Conservation (phyloP, 2,888 invertebrate species). For the Drosophila heteroneura region DNA sequence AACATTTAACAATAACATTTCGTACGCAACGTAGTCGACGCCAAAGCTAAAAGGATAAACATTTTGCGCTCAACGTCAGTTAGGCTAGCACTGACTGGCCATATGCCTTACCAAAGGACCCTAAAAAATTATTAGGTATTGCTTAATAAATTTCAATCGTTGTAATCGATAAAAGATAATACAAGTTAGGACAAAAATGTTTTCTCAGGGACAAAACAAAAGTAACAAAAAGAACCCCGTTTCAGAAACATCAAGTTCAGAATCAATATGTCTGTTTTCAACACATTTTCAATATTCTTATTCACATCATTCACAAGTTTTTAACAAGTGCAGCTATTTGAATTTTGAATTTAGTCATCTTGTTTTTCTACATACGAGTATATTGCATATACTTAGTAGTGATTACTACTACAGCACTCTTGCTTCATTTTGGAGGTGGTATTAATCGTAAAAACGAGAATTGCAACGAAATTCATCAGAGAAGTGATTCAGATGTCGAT, state of each 20-base stretch:
- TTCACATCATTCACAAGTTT: background rate
- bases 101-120: background rate
- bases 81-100: constrained; percentile 13
- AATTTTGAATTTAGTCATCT: background rate
- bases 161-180: background rate
- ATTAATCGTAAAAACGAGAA: background rate
- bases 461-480: background rate
- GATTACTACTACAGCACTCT: background rate
- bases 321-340: background rate
- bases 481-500: background rate
- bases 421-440: too few species aligned
- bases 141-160: background rate
- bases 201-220: background rate
- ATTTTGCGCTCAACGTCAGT: constrained; percentile 53
- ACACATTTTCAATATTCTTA: background rate
- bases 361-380: background rate
- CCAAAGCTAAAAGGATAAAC: constrained; percentile 74
- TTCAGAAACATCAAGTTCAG: background rate
- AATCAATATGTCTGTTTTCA: background rate
- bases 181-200: background rate
- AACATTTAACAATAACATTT: constrained; percentile 80
- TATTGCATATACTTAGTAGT: background rate
- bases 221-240: background rate
- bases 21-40: constrained; percentile 72
- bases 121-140: background rate